Conservation (phyloP, 2,113 vertebrate species). For the Chloropsis hardwickii region DNA sequence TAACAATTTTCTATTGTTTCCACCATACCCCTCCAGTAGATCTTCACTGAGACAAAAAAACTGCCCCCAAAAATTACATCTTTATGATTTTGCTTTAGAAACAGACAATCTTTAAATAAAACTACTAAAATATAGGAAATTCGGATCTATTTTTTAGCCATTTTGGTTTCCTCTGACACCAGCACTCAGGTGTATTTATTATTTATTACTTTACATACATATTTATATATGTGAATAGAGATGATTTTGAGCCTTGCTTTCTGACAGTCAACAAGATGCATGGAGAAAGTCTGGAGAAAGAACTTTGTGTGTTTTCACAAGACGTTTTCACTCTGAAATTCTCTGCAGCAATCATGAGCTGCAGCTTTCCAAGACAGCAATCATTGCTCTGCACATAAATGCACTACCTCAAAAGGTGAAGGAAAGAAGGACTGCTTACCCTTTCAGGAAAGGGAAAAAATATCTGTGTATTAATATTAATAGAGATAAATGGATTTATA, state of each 20-base stretch:
- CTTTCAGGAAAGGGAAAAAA: not conserved
- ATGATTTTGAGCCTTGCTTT: not conserved
- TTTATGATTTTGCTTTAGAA: not conserved
- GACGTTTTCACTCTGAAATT: not conserved
- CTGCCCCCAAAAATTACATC: not conserved
- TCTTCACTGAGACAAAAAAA: not conserved
- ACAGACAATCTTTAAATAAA: not conserved
- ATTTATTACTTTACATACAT: not conserved
- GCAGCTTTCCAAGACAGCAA: not conserved
- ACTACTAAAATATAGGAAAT: not conserved
- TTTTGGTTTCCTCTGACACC: not conserved
- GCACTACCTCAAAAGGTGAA: not conserved
- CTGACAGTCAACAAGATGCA: not conserved
- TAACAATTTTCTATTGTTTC: not conserved
- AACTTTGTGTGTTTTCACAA: not conserved
- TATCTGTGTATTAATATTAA: not conserved
- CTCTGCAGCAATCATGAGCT: not conserved
- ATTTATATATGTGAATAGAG: not conserved
- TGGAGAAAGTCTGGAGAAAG: not conserved
- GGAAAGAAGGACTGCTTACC: not conserved
- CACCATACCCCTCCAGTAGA: rapidly evolving
- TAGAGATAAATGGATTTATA: not conserved
- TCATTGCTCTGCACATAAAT: not conserved
- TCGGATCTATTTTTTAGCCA: not conserved
- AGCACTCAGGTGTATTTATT: not conserved